phyloP scores from a whole-genome alignment of 1,140 invertebrate genomes.

The Maconellicoccus hirsutus region DNA sequence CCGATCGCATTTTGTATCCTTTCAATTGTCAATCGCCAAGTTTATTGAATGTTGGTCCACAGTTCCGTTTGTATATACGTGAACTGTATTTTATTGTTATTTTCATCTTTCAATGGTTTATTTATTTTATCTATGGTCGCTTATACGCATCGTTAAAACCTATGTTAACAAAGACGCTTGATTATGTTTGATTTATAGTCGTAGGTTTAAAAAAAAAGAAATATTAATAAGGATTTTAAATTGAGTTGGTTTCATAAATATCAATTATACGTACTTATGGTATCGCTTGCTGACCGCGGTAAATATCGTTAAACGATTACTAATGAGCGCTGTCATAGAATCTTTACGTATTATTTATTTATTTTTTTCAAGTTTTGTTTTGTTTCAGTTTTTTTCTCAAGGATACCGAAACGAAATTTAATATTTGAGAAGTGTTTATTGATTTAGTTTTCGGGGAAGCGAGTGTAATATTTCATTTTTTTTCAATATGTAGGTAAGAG shows the following conservation, averaged over 20 bases:
- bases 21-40: neutral
- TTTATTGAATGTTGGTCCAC: slow-evolving; percentile 3
- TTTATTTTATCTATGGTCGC: neutral
- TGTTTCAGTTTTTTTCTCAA: too few relatives aligned
- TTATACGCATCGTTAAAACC: neutral
- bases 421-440: too few relatives aligned
- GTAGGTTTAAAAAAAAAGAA: neutral
- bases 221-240: neutral
- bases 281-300: neutral
- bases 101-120: neutral
- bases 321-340: neutral
- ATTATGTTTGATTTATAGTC: neutral
- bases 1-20: neutral
- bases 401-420: too few relatives aligned
- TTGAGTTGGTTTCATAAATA: neutral
- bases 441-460: too few relatives aligned
- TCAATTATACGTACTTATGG: too few relatives aligned
- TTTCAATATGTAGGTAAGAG: too few relatives aligned
- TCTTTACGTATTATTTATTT: too few relatives aligned
- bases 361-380: too few relatives aligned
- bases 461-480: too few relatives aligned
- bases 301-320: neutral
- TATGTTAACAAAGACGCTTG: slow-evolving; percentile 4
- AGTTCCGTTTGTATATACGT: neutral
- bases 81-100: neutral